phyloP scores from a whole-genome alignment of 2,113 vertebrate genomes.

The Neolamprologus sp. region DNA sequence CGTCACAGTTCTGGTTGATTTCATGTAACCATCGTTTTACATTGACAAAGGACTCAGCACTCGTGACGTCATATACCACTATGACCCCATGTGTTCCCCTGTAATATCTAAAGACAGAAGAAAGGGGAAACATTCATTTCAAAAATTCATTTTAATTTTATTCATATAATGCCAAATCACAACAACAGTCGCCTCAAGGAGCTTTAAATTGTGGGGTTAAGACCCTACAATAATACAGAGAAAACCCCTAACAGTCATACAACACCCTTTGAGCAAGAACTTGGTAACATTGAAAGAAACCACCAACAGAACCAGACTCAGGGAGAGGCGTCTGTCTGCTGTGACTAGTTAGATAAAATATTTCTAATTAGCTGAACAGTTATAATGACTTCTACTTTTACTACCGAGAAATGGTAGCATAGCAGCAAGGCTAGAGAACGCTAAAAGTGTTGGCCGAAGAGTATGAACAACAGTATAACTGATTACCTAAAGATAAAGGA shows the following conservation, averaged over 20 bases:
- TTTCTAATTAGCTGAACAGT: neutral
- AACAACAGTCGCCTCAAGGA: fast-evolving
- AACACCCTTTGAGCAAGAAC: neutral
- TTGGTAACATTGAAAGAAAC: neutral
- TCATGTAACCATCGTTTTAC: conserved; percentile 99
- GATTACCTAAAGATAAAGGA: fast-evolving
- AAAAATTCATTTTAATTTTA: fast-evolving
- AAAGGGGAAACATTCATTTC: neutral
- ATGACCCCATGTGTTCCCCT: conserved; percentile 97
- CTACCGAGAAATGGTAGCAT: fast-evolving
- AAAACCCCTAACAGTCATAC: neutral
- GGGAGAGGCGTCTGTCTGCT: neutral
- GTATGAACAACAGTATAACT: neutral
- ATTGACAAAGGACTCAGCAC: conserved; percentile 97
- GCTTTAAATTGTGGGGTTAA: neutral
- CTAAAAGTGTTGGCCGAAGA: neutral
- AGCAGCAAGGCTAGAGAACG: neutral
- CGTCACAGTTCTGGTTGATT: conserved; percentile 98
- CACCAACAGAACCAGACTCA: neutral
- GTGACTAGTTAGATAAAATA: neutral
- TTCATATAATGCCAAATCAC: neutral
- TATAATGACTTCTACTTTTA: neutral
- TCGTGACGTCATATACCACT: conserved; percentile 96
- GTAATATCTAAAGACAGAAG: conserved; percentile 81
- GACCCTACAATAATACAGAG: fast-evolving